Evolutionary conservation across 1,140 invertebrate species (phyloP).

Genomic region (Antheraea mylitta): DNA sequence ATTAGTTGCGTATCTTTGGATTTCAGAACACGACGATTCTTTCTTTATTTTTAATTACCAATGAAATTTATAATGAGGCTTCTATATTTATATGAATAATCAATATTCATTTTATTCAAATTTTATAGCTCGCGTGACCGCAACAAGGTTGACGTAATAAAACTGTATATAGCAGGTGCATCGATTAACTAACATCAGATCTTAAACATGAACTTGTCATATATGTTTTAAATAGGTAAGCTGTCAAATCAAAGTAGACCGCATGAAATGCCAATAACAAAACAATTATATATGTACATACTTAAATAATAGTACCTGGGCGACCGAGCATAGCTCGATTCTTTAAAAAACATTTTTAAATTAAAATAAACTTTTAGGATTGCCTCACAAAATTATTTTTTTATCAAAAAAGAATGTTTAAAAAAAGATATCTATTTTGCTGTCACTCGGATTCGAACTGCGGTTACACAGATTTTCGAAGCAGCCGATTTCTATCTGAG

Average conservation of each 20-base stretch:
- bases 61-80: neutral
- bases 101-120: conserved; percentile 9
- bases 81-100: conserved; percentile 5
- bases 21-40: neutral
- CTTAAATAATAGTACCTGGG: no score
- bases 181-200: conserved; percentile 5
- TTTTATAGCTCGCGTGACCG: conserved; percentile 4
- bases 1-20: neutral
- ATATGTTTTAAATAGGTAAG: conserved; percentile 1
- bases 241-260: neutral
- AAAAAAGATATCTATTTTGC: no score
- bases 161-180: conserved; percentile 10
- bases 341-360: no score
- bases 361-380: no score
- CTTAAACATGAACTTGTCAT: conserved; percentile 7
- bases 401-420: no score
- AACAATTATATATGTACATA: neutral
- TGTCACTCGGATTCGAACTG: no score
- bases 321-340: no score
- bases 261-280: neutral
- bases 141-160: conserved; percentile 5
- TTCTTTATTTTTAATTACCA: neutral
- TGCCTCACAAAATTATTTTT: no score
- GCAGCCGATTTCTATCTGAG: no score
- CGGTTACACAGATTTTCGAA: no score